These are phyloP conservation scores for Andrena minutula DNA, from an alignment of 2,888 invertebrate genomes.

Conservation along the genomic window DNA sequence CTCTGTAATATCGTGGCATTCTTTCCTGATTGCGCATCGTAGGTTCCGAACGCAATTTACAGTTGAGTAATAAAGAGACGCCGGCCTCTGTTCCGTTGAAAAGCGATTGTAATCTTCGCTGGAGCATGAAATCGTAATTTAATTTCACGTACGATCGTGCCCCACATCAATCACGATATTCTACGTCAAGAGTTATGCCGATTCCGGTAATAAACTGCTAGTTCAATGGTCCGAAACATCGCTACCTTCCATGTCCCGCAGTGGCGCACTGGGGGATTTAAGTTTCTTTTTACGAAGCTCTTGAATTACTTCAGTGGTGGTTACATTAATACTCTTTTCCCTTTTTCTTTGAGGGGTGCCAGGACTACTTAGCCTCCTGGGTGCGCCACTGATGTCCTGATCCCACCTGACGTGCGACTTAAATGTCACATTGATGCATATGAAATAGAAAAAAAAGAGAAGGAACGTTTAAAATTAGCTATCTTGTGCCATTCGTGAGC, in stretches of 20 bases:
- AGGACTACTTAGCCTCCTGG: too few relatives aligned
- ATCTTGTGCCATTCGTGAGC: not conserved
- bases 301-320: too few relatives aligned
- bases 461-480: not conserved
- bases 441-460: too few relatives aligned
- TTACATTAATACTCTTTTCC: too few relatives aligned
- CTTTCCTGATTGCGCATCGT: not conserved
- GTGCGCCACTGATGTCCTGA: too few relatives aligned
- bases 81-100: not conserved
- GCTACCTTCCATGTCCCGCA: too few relatives aligned
- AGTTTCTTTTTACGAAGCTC: too few relatives aligned
- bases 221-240: not conserved
- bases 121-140: constrained; percentile 9
- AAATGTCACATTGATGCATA: too few relatives aligned
- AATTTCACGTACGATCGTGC: not conserved
- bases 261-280: too few relatives aligned
- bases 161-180: not conserved
- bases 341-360: too few relatives aligned
- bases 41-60: not conserved
- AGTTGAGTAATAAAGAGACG: not conserved
- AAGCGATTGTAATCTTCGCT: not conserved
- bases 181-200: not conserved
- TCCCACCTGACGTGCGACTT: too few relatives aligned
- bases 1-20: not conserved
- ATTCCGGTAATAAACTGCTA: not conserved